These are phyloP conservation scores for Pyrocephalus nanus DNA, from an alignment of 2,797 vertebrate genomes.

Conservation along the genomic window DNA sequence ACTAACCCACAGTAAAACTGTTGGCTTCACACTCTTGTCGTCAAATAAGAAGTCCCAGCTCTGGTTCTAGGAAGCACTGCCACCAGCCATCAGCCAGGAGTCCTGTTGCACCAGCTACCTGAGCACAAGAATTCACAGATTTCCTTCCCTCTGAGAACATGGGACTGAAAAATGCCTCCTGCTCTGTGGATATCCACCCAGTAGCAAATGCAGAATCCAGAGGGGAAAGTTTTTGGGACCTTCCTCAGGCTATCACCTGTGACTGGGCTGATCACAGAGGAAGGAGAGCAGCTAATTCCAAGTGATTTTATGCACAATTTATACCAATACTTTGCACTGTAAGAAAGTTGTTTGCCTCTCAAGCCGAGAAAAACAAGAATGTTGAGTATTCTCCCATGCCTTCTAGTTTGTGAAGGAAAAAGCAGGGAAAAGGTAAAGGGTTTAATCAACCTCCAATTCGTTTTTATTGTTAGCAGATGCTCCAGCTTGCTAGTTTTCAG, in stretches of 20 bases:
- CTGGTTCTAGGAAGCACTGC: background rate
- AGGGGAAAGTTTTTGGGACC: background rate
- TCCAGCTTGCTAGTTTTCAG: background rate
- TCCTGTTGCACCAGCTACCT: background rate
- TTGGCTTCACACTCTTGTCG: background rate
- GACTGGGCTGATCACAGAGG: background rate
- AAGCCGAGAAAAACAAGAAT: background rate
- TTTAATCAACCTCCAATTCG: constrained; percentile 24
- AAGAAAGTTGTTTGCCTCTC: background rate
- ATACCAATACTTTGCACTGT: background rate
- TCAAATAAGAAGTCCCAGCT: background rate
- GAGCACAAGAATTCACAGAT: background rate
- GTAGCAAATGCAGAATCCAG: background rate
- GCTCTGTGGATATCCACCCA: background rate
- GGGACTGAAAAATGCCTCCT: background rate
- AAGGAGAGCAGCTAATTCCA: background rate
- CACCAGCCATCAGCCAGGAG: background rate
- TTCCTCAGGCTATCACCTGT: background rate
- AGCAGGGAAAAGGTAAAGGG: background rate
- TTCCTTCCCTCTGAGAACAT: background rate
- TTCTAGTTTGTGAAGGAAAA: background rate
- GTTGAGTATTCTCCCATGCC: background rate
- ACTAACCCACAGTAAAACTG: background rate
- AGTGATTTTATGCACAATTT: background rate
- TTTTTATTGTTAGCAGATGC: constrained; percentile 63